Base-by-base conservation (phyloP, 2,888 invertebrate genomes). In the Drosophila algonquin region DNA sequence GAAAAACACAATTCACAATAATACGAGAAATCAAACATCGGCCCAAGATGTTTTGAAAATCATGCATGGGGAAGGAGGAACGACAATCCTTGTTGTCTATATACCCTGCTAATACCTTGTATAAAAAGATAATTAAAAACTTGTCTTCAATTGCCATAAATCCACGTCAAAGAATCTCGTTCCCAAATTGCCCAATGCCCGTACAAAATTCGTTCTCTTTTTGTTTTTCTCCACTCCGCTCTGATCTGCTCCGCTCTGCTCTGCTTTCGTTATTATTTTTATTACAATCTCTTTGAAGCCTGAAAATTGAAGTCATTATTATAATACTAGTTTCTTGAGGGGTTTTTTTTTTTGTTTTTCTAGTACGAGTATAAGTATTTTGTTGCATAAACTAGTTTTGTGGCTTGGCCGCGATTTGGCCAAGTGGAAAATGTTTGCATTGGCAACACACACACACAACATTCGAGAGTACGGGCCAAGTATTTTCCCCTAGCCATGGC, bases 111-210 rank as follows among this genome's bases (percentile, higher is more conserved):
- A 3, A 24, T 35, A 35, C 12, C 35, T 12, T 35, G 35, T 35
- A 35, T 67, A 72, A 67, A 62, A 85, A 87, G 76, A 86, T 86
- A 87, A 87, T 89, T 89, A 87, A 87, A 87, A 87, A 89, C 86
- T 87, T 87, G 86, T 89, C 89, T 89, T 83, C 86, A 89, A 86
- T 89, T 86, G 89, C 89, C 86, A 88, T 89, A 88, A 86, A 87
- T 89, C 89, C 84, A 89, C 64, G 88, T 87, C 86, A 81, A 86
- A 87, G 89, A 70, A 81, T 84, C 80, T 82, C 78, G 87, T 87
- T 75, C 47, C 53, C 72, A 79, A 77, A 82, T 85, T 87, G 83
- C 82, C 77, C 74, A 77, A 73, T 81, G 51, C 55, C 10, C 52
- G 50, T 27, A 56, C 32, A 16, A 69, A 47, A 56, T 57, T 61